Evolutionary conservation across 2,888 invertebrate species (phyloP).

Genomic region (Temnothorax unifasciatus): DNA sequence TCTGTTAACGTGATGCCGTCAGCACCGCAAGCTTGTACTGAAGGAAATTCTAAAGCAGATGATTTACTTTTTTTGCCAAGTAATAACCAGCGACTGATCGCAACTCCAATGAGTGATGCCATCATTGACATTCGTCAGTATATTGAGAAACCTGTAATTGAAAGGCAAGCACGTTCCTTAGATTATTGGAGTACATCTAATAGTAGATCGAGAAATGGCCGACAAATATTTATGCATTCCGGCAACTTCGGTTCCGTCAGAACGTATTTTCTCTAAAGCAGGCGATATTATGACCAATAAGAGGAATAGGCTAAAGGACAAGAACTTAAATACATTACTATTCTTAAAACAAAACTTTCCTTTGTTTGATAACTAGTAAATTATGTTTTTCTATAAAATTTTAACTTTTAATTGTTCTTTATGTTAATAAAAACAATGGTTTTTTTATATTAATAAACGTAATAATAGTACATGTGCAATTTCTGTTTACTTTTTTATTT

Average conservation of each 20-base stretch:
- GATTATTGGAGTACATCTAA: background rate
- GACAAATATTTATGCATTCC: background rate
- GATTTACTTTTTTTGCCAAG: background rate
- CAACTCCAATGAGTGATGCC: constrained; percentile 2
- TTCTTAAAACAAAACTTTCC: background rate
- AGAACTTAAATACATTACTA: background rate
- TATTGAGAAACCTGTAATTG: background rate
- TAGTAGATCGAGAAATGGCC: background rate
- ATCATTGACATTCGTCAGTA: constrained; percentile 8
- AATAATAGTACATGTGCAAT: background rate
- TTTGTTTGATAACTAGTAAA: background rate
- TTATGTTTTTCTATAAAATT: background rate
- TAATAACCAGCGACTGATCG: background rate
- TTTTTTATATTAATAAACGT: background rate
- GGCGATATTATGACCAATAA: background rate
- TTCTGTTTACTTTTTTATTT: constrained; percentile 1
- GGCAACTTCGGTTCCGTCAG: constrained; percentile 4
- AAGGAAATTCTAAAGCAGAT: background rate
- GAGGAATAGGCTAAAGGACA: constrained; percentile 2
- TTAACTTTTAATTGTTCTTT: background rate
- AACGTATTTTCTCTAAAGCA: constrained; percentile 4
- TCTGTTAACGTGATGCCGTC: background rate
- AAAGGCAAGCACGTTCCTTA: background rate
- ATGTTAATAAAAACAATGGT: background rate
- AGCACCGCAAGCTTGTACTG: background rate